These are phyloP conservation scores for Timema podura DNA, from an alignment of 2,888 invertebrate genomes.

Conservation along the genomic window DNA sequence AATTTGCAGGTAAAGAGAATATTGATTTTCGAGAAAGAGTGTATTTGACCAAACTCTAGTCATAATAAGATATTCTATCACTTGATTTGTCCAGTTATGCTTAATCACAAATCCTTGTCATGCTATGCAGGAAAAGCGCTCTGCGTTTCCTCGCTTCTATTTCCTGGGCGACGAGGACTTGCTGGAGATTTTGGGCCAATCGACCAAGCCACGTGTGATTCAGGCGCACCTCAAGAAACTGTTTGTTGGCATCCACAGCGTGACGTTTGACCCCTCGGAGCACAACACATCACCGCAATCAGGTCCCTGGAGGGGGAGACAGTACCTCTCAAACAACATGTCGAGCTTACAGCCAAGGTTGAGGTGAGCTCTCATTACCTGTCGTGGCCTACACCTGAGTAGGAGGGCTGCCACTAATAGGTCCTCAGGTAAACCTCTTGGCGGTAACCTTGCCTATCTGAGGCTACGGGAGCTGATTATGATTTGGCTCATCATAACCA, in stretches of 20 bases:
- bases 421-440: too few species aligned
- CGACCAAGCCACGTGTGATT: slow-evolving; percentile 82
- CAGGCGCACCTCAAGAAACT: slow-evolving; percentile 94
- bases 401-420: too few species aligned
- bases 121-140: slow-evolving; percentile 75
- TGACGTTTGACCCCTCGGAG: slow-evolving; percentile 60
- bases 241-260: slow-evolving; percentile 83
- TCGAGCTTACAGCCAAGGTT: slow-evolving; percentile 69
- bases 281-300: slow-evolving; percentile 60
- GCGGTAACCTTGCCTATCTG: too few species aligned
- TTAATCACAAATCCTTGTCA: too few species aligned
- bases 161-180: slow-evolving; percentile 98
- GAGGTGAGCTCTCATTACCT: slow-evolving; percentile 54
- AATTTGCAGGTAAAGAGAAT: too few species aligned
- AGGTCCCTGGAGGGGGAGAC: slow-evolving; percentile 72
- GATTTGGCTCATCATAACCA: too few species aligned
- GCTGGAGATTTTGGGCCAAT: slow-evolving; percentile 90
- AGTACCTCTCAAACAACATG: slow-evolving; percentile 62
- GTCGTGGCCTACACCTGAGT: not conserved
- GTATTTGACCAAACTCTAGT: too few species aligned
- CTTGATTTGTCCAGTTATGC: too few species aligned
- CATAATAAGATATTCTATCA: too few species aligned
- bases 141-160: slow-evolving; percentile 90
- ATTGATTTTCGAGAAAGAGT: too few species aligned
- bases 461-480: too few species aligned